Evolutionary conservation across 2,888 invertebrate genomes (phyloP), one percentile per base, ranked within the genome.

Genomic region (Melipona beecheii): DNA sequence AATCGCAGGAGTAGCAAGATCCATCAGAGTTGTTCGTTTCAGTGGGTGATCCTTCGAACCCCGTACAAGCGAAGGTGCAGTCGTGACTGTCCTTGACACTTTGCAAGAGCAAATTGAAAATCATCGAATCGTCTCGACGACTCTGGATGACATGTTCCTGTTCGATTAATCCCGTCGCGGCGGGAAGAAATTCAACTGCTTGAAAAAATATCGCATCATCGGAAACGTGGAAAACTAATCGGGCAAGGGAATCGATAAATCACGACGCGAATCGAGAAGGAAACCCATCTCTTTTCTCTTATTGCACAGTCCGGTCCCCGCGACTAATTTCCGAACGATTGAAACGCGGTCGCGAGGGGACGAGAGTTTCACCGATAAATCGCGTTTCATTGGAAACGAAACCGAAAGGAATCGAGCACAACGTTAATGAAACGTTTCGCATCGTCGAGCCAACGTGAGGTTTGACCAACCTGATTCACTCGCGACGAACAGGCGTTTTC

Each of bases 381-480:
- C 4, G 4, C 54, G 27, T 31, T 69, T 13, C 4, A 54, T 64
- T n/a, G 19, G 11, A 24, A 17, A 5, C 17, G n/a, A 31, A 31
- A 43, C 27, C 27, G 27, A 54, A 54, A 31, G 31, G 2, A 21
- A 31, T n/a, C 3, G 4, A 36, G 1, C 36, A 9, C 0, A 24
- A 15, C 13, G 21, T 13, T 69, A 5, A n/a, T 1, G 52, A 5
- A 21, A 21, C 5, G 6, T 21, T 11, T 31, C 11, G 27, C 31
- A 9, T 27, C 21, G 15, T 27, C 24, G 1, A 58, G 2, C 4
- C 31, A 36, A 74, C 19, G 4, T 17, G 43, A 50, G 56, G n/a
- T 71, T 60, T 56, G 71, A 83, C 75, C 75, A 72, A 75, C 50
- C 56, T 56, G 60, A 68, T 68, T 36, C 27, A 58, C 31, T 15